Percentiles rank a stretch among this genome's conserved stretches.
Conservation (phyloP, 1,140 invertebrate species). For the Dreissena polymorpha region DNA sequence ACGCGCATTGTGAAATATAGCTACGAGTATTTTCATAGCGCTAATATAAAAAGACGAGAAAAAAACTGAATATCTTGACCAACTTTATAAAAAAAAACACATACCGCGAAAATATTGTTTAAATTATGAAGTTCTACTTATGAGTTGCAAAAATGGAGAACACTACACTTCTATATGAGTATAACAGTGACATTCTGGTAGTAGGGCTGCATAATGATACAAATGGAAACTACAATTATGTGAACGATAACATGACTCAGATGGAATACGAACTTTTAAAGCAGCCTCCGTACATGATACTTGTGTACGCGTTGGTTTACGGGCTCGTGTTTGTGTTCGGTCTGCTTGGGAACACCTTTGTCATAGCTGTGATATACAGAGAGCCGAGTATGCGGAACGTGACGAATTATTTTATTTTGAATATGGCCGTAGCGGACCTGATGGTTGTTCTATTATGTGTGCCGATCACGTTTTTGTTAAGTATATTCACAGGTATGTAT, state of each 20-base stretch:
- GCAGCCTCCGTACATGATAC: conserved; percentile 34
- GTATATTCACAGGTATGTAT: conserved; percentile 31
- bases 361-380: conserved; percentile 91
- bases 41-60: too few species aligned
- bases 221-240: neutral
- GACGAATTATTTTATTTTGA: conserved; percentile 97
- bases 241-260: conserved; percentile 27
- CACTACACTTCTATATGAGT: too few species aligned
- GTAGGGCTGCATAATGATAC: too few species aligned
- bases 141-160: too few species aligned
- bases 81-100: too few species aligned
- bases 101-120: too few species aligned
- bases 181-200: too few species aligned
- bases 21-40: too few species aligned
- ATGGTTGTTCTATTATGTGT: conserved; percentile 90
- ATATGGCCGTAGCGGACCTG: conserved; percentile 95
- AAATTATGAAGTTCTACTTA: too few species aligned
- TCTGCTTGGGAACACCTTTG: conserved; percentile 89
- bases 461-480: conserved; percentile 18
- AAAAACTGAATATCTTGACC: too few species aligned
- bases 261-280: conserved; percentile 15
- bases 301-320: conserved; percentile 37
- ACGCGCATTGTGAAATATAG: too few species aligned
- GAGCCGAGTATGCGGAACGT: conserved; percentile 92
- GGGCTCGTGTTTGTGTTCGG: conserved; percentile 40